Evolutionary conservation across 1,140 invertebrate species (phyloP), one percentile per base, ranked within the genome.

Genomic region (Drosophila bocki): DNA sequence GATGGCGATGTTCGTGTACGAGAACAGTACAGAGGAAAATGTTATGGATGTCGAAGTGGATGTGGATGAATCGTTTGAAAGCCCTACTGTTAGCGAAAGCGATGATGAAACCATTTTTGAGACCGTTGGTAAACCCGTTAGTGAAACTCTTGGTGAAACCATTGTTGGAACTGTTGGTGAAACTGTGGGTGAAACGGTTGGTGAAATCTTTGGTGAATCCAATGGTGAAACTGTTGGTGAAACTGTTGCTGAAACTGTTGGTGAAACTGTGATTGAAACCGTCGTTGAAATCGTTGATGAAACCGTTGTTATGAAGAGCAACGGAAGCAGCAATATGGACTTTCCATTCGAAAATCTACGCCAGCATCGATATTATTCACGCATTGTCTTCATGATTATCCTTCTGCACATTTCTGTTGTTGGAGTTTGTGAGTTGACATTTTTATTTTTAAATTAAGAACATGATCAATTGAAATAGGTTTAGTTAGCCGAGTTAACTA

Each of bases 331-430:
- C 26, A 8, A 12, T 11, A 6, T 8, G 11, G 37, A 29, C 13
- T 29, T 35, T 13, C 12, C 47, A 12, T 8, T 63, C 7, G 60
- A 75, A 19, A 22, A 76, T 7, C 12, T 64, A 11, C 29, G 13
- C 13, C 32, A 47, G 6, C 50, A 67, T 26, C 15, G 37, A 19
- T 51, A 80, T 48, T 44, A 58, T 26, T 50, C 51, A 17, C 78
- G 62, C 2, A 39, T 86, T 8, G 60, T 82, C 15, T 37, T 77
- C 6, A 61, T 74, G 41, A 76, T 65, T 5, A 39, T 86, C 8
- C 15, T 86, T n/a, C 22, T 86, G 13, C 83, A 86, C 26, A 35
- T 83, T 29, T 33, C 86, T 17, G 35, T 86, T 39, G 39, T 86
- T n/a, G 76, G 53, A 33, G 61, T 74, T 17, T 84, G 82, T 86